Evolutionary conservation across 2,113 vertebrate genomes (phyloP), one percentile per base, ranked within the genome.

Genomic region (Varanus salvator): DNA sequence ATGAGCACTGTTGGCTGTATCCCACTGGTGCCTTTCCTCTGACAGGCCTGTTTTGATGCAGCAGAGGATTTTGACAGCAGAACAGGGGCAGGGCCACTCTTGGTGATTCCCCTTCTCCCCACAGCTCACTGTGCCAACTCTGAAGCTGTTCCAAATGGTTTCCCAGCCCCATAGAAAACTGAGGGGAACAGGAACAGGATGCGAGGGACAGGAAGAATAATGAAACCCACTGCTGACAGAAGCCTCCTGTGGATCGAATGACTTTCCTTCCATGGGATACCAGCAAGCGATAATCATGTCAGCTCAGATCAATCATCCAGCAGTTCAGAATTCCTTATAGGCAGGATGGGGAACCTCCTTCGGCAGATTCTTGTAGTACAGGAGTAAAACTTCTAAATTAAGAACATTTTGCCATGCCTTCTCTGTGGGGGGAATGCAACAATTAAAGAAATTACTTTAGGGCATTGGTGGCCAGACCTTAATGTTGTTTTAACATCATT

Each of bases 401-500:
- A 83, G 76, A 94, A 94, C 89, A 90, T 80, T 77, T 86, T 94
- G 93, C 75, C 89, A 84, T 86, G 91, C 86, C 91, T 93, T 68
- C 88, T 86, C 93, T 86, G 87, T 44, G 82, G 68, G 85, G 91
- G 85, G 83, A 92, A 64, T 4, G 89, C 83, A 92, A 92, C 0
- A 0, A 93, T 75, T 75, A 77, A 92, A 94, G 80, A 88, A 84
- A 94, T 93, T 87, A 89, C 84, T 89, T 90, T 91, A 87, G 77
- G 74, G 86, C 92, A 85, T 12, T 77, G 92, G 89, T 88, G 84
- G 92, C 66, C 96, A 71, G 88, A 68, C 44, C 83, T 88, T 84
- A 34, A 91, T 7, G n/a, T 87, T 93, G 27, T 91, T 94, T 93
- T 89, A 95, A 92, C 93, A 92, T 88, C 52, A 86, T 89, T 94